Base-by-base conservation (phyloP, 2,797 vertebrate species). In the Halcyon leucocephala region DNA sequence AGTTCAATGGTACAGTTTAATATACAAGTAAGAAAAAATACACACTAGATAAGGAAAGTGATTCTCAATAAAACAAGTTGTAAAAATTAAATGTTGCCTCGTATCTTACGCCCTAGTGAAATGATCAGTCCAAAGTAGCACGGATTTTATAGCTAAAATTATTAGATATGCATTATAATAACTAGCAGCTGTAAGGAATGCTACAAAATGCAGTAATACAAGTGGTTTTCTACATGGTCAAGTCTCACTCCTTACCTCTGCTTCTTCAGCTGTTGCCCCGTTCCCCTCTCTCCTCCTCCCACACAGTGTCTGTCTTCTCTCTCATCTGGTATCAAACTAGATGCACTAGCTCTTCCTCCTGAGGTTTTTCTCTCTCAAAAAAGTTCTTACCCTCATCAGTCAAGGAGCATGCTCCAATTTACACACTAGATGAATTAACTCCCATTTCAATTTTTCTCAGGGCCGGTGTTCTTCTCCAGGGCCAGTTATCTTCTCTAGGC, bases 401-500 rank as follows among this genome's bases (percentile, higher is more conserved):
- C 72, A 90, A 91, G 82, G 86, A 95, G 88, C 90, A 93, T 69
- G 85, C 91, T 93, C 80, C 70, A 93, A 91, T 86, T 93, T 74
- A 35, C 83, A 90, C 44, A 67, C 61, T 65, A 49, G 48, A 44
- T 4, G 72, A 83, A 44, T 41, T 57, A 85, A 83, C 31, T 66
- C 67, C 8, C 12, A 74, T 33, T 65, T 78, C 72, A 52, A 5
- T 54, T 88, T 85, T 94, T 71, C 89, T 65, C 80, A 78, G 67
- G 26, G 17, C 35, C 64, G 44, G 16, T 81, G 35, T 3, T 77
- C 66, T 42, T 61, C 66, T 84, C 61, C 73, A 29, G 71, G 29
- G 52, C 61, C 55, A 49, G 15, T 19, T 1, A 0, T 39, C 39
- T 62, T 66, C 54, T 54, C 64, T 31, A 46, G 57, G 49, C 41